A percentile compares a stretch with the other conserved stretches of the same genome.
Evolutionary conservation across 2,888 invertebrate genomes (phyloP).

Genomic region (Habrosyne pyritoides): DNA sequence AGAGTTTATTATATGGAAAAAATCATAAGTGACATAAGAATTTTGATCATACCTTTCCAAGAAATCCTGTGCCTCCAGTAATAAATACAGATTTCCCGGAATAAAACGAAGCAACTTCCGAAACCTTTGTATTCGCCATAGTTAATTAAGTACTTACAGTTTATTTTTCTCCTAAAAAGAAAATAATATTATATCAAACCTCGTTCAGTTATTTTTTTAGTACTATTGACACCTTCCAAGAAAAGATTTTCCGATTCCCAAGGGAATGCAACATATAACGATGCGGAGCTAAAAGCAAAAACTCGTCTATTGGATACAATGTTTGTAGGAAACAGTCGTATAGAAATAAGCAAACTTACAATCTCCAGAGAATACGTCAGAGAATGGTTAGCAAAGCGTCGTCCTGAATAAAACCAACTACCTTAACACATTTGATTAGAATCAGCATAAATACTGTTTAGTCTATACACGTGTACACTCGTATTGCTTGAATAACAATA

Average conservation of each 20-base stretch:
- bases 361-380: neutral
- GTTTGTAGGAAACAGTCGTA: neutral
- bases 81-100: neutral
- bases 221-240: neutral
- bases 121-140: slow-evolving; percentile 8
- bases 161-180: neutral
- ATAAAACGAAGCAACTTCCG: neutral
- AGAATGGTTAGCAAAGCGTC: neutral
- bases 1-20: too few species aligned
- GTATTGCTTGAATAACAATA: too few species aligned
- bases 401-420: neutral
- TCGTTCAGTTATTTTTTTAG: neutral
- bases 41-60: neutral
- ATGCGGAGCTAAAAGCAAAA: neutral
- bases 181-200: neutral
- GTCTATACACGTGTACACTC: too few species aligned
- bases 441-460: neutral
- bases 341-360: neutral
- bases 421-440: neutral
- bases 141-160: neutral
- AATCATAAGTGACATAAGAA: too few species aligned
- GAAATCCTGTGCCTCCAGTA: neutral
- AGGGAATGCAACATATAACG: neutral
- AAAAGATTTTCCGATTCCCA: neutral
- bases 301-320: neutral